A percentile compares a stretch with the other conserved stretches of the same genome.
phyloP scores from a whole-genome alignment of 2,113 vertebrate genomes.

The Callopanchax toddi region DNA sequence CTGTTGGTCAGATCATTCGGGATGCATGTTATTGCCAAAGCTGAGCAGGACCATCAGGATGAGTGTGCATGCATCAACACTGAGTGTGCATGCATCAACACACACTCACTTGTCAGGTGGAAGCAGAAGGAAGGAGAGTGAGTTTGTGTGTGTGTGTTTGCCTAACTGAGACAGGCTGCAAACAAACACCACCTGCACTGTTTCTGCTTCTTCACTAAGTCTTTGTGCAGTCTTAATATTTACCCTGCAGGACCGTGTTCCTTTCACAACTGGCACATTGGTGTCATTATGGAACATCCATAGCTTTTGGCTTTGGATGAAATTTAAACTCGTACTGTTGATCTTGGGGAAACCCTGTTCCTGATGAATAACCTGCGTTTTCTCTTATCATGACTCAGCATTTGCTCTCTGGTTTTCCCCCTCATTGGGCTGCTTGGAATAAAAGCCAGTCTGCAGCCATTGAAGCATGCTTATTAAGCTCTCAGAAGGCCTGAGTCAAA shows the following conservation, averaged over 20 bases:
- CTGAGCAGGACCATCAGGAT: slow-evolving; percentile 9
- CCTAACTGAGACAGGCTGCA: slow-evolving; percentile 58
- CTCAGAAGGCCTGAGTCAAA: slow-evolving; percentile 28
- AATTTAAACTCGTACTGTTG: slow-evolving; percentile 26
- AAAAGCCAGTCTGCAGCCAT: slow-evolving; percentile 30
- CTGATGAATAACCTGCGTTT: slow-evolving; percentile 38
- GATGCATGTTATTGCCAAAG: no score
- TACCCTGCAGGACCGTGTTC: slow-evolving; percentile 11
- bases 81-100: background rate
- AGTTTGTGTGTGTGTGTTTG: slow-evolving; percentile 46
- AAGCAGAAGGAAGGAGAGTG: slow-evolving; percentile 22
- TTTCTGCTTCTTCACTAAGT: slow-evolving; percentile 29
- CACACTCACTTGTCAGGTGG: slow-evolving; percentile 16
- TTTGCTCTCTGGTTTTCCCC: slow-evolving; percentile 32
- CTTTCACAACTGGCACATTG: background rate
- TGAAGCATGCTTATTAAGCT: slow-evolving; percentile 41
- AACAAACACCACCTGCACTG: slow-evolving; percentile 67
- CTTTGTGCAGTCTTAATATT: slow-evolving; percentile 28
- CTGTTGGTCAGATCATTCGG: no score
- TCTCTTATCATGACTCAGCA: slow-evolving; percentile 60
- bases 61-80: background rate
- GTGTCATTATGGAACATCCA: slow-evolving; percentile 13
- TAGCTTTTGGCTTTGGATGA: slow-evolving; percentile 15
- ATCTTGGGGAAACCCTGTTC: slow-evolving; percentile 32
- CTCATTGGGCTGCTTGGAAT: slow-evolving; percentile 25